These are phyloP conservation scores for Ceryle rudis DNA, from an alignment of 2,797 vertebrate genomes.

Conservation along the genomic window DNA sequence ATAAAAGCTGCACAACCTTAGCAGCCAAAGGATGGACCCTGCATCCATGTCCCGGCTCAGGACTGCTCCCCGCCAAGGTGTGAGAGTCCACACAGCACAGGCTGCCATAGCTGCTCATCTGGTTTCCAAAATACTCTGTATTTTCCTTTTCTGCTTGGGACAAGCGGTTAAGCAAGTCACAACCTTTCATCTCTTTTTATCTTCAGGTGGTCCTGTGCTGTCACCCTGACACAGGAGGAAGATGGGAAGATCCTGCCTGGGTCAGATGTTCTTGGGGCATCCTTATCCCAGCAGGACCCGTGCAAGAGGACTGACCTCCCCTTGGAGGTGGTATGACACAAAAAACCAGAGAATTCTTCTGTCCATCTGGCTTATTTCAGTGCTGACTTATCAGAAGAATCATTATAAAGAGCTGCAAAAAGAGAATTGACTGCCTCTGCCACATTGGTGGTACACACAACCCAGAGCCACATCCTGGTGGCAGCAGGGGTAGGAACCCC, in stretches of 20 bases:
- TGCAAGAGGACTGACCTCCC: not conserved
- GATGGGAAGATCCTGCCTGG: not conserved
- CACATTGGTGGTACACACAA: fast-evolving
- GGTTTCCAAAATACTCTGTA: not conserved
- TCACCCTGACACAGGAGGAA: not conserved
- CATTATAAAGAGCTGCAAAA: not conserved
- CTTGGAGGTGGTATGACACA: not conserved
- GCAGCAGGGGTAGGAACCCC: not conserved
- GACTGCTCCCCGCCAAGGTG: not conserved
- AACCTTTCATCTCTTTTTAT: not conserved
- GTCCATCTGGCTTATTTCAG: not conserved
- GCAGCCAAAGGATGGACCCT: not conserved
- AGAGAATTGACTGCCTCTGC: not conserved
- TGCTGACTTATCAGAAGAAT: not conserved
- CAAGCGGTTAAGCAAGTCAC: not conserved
- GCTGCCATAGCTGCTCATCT: not conserved
- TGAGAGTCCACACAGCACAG: fast-evolving
- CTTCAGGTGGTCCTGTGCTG: not conserved
- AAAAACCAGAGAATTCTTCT: not conserved
- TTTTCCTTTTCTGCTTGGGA: not conserved
- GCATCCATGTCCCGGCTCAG: not conserved
- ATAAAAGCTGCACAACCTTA: not conserved
- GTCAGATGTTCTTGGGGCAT: not conserved
- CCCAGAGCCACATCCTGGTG: not conserved
- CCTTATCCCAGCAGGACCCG: not conserved